Percentiles rank a stretch among this genome's conserved stretches.
Conservation (phyloP, 2,113 vertebrate genomes). For the Bagarius yarrelli region DNA sequence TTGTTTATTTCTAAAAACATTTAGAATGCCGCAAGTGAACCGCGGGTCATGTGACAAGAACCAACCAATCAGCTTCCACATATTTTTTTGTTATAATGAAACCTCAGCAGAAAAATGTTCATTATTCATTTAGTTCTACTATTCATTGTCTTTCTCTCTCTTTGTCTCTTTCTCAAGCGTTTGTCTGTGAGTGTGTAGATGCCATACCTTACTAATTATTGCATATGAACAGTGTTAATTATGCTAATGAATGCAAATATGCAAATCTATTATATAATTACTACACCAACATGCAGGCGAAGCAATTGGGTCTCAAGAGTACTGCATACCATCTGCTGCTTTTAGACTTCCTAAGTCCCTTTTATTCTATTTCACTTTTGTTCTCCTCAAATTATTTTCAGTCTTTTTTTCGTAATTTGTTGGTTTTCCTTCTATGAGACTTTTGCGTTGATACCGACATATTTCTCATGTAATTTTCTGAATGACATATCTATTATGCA, state of each 20-base stretch:
- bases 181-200: not conserved
- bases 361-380: slow-evolving; percentile 11
- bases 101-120: too few species aligned
- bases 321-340: slow-evolving; percentile 19
- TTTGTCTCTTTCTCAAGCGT: not conserved
- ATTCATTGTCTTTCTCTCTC: not conserved
- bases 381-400: slow-evolving; percentile 39
- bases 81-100: too few species aligned
- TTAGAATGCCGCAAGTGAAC: too few species aligned
- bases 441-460: slow-evolving; percentile 37
- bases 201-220: not conserved
- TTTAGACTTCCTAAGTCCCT: slow-evolving; percentile 8
- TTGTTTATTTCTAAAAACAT: too few species aligned
- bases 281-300: slow-evolving; percentile 21
- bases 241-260: slow-evolving; percentile 33
- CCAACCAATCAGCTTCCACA: too few species aligned
- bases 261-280: slow-evolving; percentile 34
- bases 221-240: slow-evolving; percentile 20
- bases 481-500: slow-evolving; percentile 66
- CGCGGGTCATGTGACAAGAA: too few species aligned
- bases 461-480: slow-evolving; percentile 57
- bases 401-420: slow-evolving; percentile 49
- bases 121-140: not conserved
- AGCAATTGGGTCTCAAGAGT: slow-evolving; percentile 4
- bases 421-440: not conserved